Evolutionary conservation across 2,113 vertebrate species (phyloP), one percentile per base, ranked within the genome.

Genomic region (Ctenodactylus gundi): DNA sequence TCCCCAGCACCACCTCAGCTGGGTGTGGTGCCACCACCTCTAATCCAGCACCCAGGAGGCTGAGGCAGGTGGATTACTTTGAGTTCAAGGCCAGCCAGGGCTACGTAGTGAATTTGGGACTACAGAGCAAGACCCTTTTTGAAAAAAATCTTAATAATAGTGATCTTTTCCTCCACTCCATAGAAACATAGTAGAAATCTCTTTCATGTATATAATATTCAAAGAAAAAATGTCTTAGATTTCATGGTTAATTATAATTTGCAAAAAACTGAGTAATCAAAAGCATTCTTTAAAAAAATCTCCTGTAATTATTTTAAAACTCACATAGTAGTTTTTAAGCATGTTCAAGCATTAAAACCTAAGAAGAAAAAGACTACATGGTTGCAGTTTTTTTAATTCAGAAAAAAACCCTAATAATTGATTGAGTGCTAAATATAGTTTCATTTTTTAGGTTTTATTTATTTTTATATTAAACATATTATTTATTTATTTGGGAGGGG

Each of bases 351-450:
- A 89, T 90, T 80, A 94, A 91, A 94, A 90, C 29, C 31, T 13
- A 88, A 85, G 64, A 58, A 94, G 77, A 95, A 91, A 78, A 77
- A 87, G 10, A 58, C 64, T 87, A 58, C 88, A 86, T 89, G n/a
- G 70, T 89, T 21, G 81, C 7, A 53, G 36, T 49, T 90, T 67
- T 80, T 75, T 85, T 77, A 25, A 49, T 75, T 51, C 31, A 81
- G 85, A 90, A 78, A 76, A 90, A 87, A 77, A 34, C 10, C 15
- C 46, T 95, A 44, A 67, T 89, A 88, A 81, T 88, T 85, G 25
- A 72, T 36, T 85, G 23, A 93, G 3, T 94, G 25, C 39, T 49
- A 86, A 94, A 34, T 46, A 88, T 25, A 83, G 68, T 27, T 93
- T 91, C 17, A 60, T 64, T 89, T 83, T 88, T 85, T 70, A 53